Percentiles rank a stretch among this genome's conserved stretches.
These are phyloP conservation scores for Nomada flava DNA, from an alignment of 2,888 invertebrate species.

Conservation along the genomic window DNA sequence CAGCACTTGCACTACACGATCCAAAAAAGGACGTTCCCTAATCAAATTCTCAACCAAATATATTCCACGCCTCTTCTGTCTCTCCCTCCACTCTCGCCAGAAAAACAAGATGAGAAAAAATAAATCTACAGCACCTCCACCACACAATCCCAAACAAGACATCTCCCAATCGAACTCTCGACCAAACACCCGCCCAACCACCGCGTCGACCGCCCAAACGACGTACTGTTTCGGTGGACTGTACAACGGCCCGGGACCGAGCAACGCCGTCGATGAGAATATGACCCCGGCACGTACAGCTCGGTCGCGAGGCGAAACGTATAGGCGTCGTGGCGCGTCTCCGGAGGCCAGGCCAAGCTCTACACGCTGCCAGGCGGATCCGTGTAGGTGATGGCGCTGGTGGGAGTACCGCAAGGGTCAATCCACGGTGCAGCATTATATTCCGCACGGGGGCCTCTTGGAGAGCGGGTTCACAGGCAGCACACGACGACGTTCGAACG, in stretches of 20 bases:
- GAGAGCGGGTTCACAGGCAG: constrained; percentile 66
- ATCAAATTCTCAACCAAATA: too few species aligned
- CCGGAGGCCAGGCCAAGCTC: constrained; percentile 14
- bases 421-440: constrained; percentile 82
- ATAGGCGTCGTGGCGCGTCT: constrained; percentile 67
- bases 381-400: constrained; percentile 70
- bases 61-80: too few species aligned
- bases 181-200: neutral
- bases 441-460: constrained; percentile 67
- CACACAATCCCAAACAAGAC: too few species aligned
- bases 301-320: constrained; percentile 61
- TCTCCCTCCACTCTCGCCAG: too few species aligned
- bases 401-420: constrained; percentile 84
- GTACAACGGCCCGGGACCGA: constrained; percentile 44
- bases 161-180: neutral
- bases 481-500: constrained; percentile 73
- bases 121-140: too few species aligned
- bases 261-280: constrained; percentile 80
- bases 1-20: too few species aligned
- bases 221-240: constrained; percentile 61
- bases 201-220: neutral
- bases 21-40: too few species aligned
- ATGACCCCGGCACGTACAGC: constrained; percentile 79
- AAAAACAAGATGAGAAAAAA: too few species aligned
- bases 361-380: neutral